Evolutionary conservation across 2,113 vertebrate genomes (phyloP).

Genomic region (Ariopsis seemanni): DNA sequence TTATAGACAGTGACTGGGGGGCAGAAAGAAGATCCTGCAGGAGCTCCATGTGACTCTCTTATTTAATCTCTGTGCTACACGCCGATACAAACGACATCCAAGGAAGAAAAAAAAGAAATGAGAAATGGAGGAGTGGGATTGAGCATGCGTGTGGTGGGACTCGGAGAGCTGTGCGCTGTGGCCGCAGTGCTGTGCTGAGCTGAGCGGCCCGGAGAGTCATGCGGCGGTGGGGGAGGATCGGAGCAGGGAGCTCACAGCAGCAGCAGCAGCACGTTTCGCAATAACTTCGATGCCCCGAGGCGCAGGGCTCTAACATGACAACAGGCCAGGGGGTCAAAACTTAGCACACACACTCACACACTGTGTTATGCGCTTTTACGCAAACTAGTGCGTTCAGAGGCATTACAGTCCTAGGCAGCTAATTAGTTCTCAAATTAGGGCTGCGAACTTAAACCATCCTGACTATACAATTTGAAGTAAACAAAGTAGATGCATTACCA

Average conservation of each 20-base stretch:
- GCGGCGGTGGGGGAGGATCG: constrained; percentile 72
- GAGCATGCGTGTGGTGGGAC: constrained; percentile 51
- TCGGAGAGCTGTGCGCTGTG: constrained; percentile 34
- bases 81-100: background rate
- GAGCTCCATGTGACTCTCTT: constrained; percentile 73
- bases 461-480: no score
- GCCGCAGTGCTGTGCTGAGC: constrained; percentile 41
- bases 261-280: constrained; percentile 52
- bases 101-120: background rate
- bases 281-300: constrained; percentile 50
- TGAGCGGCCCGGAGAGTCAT: constrained; percentile 67
- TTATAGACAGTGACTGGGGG: background rate
- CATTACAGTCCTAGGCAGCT: background rate
- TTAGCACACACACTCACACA: background rate
- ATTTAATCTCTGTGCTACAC: constrained; percentile 46
- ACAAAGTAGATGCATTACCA: background rate
- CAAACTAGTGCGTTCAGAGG: background rate
- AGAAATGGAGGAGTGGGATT: constrained; percentile 64
- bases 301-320: constrained; percentile 54
- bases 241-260: constrained; percentile 53
- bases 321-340: constrained; percentile 34
- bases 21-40: constrained; percentile 58
- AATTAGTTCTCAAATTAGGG: constrained; percentile 4
- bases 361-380: constrained; percentile 7
- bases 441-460: no score